Evolutionary conservation across 2,888 invertebrate genomes (phyloP).

Genomic region (Druceiella hillmani): DNA sequence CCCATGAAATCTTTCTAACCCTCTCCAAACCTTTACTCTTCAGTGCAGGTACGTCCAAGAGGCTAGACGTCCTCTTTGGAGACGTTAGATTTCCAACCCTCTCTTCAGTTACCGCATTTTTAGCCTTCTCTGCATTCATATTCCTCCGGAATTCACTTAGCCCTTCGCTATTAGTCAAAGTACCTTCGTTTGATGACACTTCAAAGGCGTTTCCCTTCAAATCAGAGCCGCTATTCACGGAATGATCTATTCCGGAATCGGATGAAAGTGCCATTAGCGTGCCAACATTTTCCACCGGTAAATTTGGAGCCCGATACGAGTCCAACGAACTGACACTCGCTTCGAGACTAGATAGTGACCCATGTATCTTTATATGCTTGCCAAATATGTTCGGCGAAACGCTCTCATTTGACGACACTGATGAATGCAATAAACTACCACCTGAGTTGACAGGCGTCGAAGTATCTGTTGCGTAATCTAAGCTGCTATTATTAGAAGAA

Average conservation of each 20-base stretch:
- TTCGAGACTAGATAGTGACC: slow-evolving; percentile 45
- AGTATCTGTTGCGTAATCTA: slow-evolving; percentile 42
- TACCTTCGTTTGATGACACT: slow-evolving; percentile 50
- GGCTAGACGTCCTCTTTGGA: slow-evolving; percentile 40
- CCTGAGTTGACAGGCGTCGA: slow-evolving; percentile 36
- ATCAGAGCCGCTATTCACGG: slow-evolving; percentile 39
- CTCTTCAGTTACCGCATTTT: not conserved
- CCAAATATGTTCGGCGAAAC: slow-evolving; percentile 46
- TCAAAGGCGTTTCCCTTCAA: slow-evolving; percentile 38
- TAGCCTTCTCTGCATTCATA: not conserved
- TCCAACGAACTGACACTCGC: slow-evolving; percentile 49
- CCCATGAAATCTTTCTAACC: slow-evolving; percentile 57
- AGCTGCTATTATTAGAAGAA: slow-evolving; percentile 33
- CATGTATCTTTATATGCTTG: slow-evolving; percentile 40
- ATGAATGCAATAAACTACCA: slow-evolving; percentile 36
- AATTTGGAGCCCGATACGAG: slow-evolving; percentile 30
- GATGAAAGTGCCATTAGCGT: slow-evolving; percentile 44
- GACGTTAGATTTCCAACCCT: no score
- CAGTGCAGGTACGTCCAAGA: slow-evolving; percentile 43
- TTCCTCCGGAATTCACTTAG: not conserved
- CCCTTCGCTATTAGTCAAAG: slow-evolving; percentile 33
- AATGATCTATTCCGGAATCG: slow-evolving; percentile 47
- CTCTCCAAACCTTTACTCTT: slow-evolving; percentile 40
- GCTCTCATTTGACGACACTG: slow-evolving; percentile 46
- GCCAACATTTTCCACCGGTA: slow-evolving; percentile 25